Conservation (phyloP, 2,888 invertebrate genomes). For the Dioctria rufipes region DNA sequence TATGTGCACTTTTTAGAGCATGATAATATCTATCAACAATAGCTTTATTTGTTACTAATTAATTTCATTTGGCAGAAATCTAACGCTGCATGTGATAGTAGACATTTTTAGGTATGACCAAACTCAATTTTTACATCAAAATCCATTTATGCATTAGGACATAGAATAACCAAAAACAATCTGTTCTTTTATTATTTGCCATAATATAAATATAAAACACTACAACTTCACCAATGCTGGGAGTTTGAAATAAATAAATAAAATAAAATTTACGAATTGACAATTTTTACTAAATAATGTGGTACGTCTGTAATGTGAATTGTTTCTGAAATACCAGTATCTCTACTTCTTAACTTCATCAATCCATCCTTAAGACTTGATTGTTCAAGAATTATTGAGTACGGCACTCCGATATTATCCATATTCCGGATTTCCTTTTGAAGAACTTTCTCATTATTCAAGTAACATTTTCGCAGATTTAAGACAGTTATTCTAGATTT, state of each 20-base stretch:
- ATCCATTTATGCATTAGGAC: too few relatives aligned
- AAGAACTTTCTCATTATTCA: conserved; percentile 60
- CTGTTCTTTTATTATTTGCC: too few relatives aligned
- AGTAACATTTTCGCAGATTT: conserved; percentile 65
- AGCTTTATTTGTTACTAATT: too few relatives aligned
- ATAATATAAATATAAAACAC: too few relatives aligned
- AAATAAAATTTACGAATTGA: conserved; percentile 64
- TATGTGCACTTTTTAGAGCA: too few relatives aligned
- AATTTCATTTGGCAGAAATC: too few relatives aligned
- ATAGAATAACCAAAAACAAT: too few relatives aligned
- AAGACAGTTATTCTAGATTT: conserved; percentile 70
- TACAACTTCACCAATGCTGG: too few relatives aligned
- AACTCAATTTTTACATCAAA: too few relatives aligned
- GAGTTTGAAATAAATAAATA: background rate
- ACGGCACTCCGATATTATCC: conserved; percentile 80
- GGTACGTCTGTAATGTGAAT: conserved; percentile 79
- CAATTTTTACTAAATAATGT: conserved; percentile 74
- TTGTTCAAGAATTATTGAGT: conserved; percentile 80
- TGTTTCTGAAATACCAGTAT: conserved; percentile 80
- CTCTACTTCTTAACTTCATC: conserved; percentile 76
- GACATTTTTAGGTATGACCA: too few relatives aligned
- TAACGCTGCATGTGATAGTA: too few relatives aligned
- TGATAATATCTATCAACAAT: too few relatives aligned
- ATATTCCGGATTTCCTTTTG: conserved; percentile 71
- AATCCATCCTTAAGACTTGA: conserved; percentile 81